phyloP scores from a whole-genome alignment of 2,888 invertebrate genomes.

The Oegoconia quadripuncta region DNA sequence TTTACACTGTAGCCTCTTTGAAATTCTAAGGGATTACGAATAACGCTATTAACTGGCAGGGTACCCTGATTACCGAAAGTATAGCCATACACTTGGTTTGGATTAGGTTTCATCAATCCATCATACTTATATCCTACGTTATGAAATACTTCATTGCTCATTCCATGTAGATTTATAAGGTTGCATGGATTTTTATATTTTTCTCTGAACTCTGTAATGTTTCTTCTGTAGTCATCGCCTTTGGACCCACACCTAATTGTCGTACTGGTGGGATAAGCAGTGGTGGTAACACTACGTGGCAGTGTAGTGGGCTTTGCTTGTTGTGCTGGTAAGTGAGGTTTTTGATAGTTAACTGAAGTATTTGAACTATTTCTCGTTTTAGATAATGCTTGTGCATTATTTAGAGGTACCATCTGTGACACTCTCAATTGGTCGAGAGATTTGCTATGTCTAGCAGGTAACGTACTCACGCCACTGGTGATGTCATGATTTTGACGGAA shows the following conservation, averaged over 20 bases:
- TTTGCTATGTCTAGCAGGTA: constrained; percentile 88
- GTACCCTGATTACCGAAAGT: constrained; percentile 78
- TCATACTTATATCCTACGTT: constrained; percentile 69
- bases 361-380: constrained; percentile 65
- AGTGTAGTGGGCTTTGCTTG: constrained; percentile 70
- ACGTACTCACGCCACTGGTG: constrained; percentile 70
- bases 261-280: constrained; percentile 66
- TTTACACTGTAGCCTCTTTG: constrained; percentile 78
- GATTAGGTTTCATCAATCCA: constrained; percentile 57
- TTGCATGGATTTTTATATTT: constrained; percentile 80
- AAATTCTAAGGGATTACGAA: constrained; percentile 78
- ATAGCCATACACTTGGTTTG: constrained; percentile 73
- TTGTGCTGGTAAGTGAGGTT: constrained; percentile 60
- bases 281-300: constrained; percentile 71
- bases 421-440: constrained; percentile 88
- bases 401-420: constrained; percentile 60
- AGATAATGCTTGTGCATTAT: constrained; percentile 47
- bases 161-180: constrained; percentile 47
- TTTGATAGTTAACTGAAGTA: constrained; percentile 68
- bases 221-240: constrained; percentile 78
- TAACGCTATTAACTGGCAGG: constrained; percentile 69
- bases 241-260: constrained; percentile 62
- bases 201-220: constrained; percentile 81
- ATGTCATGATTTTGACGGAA: constrained; percentile 63
- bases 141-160: constrained; percentile 70